These are phyloP conservation scores for Cyanoramphus novaezelandiae DNA, from an alignment of 2,113 vertebrate genomes.

Conservation along the genomic window DNA sequence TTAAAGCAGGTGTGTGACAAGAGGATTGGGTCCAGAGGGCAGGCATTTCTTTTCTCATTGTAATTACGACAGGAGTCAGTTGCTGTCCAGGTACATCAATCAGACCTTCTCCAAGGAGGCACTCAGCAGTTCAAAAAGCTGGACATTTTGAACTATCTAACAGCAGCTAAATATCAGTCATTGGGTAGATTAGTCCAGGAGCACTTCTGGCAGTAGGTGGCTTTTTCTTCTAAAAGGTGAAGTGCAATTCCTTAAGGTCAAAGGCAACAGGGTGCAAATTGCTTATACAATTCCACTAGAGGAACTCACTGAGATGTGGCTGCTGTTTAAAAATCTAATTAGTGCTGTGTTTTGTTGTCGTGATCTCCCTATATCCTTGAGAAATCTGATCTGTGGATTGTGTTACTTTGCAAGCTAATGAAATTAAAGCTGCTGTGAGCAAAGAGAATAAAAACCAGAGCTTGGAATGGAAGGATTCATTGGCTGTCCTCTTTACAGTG, in stretches of 20 bases:
- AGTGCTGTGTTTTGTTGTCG: neutral
- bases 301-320: neutral
- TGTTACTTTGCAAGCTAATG: slow-evolving; percentile 17
- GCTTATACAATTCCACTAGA: neutral
- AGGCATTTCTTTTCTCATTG: neutral
- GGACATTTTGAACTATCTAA: neutral
- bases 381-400: slow-evolving; percentile 26
- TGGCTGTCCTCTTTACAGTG: neutral
- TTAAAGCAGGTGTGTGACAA: neutral
- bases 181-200: neutral
- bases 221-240: neutral
- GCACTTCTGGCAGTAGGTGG: neutral
- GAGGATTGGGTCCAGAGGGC: rapidly evolving
- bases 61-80: neutral
- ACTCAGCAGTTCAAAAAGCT: neutral
- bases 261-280: neutral
- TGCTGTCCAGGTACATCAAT: neutral
- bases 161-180: neutral
- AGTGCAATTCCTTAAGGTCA: neutral
- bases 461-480: neutral
- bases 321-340: slow-evolving; percentile 22
- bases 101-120: neutral
- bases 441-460: slow-evolving; percentile 20
- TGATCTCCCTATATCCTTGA: neutral
- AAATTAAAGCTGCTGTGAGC: slow-evolving; percentile 21